Percentiles rank a stretch among this genome's conserved stretches.
These are phyloP conservation scores for Macropis europaea DNA, from an alignment of 2,888 invertebrate genomes.

Conservation along the genomic window DNA sequence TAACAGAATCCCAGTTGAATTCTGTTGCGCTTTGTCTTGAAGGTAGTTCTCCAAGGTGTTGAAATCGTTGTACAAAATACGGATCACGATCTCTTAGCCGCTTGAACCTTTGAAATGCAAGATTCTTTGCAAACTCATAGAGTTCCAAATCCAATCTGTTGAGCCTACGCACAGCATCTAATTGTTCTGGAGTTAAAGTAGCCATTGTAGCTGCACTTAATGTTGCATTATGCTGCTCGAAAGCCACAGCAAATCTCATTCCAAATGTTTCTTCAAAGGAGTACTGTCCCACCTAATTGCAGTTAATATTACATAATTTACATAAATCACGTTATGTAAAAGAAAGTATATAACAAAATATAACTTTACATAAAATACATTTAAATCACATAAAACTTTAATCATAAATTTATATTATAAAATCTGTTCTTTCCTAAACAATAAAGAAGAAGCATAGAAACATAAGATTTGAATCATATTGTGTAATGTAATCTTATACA, in stretches of 20 bases:
- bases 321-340: background rate
- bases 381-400: background rate
- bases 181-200: conserved; percentile 87
- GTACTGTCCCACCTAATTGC: conserved; percentile 89
- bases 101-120: conserved; percentile 92
- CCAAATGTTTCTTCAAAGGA: conserved; percentile 97
- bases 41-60: conserved; percentile 91
- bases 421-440: background rate
- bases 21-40: conserved; percentile 88
- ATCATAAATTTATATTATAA: background rate
- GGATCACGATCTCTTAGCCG: conserved; percentile 89
- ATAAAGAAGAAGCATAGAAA: background rate
- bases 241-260: conserved; percentile 92
- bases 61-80: conserved; percentile 91
- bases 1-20: conserved; percentile 93
- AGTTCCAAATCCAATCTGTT: conserved; percentile 96
- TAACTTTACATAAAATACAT: background rate
- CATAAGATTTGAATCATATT: background rate
- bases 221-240: conserved; percentile 95
- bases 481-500: background rate
- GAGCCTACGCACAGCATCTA: conserved; percentile 87
- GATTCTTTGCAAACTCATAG: conserved; percentile 94
- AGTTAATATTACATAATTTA: conserved; percentile 56
- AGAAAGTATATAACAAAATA: background rate
- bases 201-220: conserved; percentile 91